These are phyloP conservation scores for Geococcyx californianus DNA, from an alignment of 2,113 vertebrate genomes.

Conservation along the genomic window DNA sequence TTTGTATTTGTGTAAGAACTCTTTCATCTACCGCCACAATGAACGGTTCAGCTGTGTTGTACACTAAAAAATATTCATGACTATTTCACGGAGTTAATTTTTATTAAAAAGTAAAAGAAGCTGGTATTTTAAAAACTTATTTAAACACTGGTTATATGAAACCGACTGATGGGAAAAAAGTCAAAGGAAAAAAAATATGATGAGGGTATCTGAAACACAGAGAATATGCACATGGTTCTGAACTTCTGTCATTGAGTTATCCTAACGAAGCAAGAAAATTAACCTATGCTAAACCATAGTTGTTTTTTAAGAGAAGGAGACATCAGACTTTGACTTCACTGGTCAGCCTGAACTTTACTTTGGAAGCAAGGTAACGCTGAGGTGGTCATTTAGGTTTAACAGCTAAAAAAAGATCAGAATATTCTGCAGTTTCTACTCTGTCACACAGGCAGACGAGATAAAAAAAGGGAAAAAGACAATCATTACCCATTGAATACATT, in stretches of 20 bases:
- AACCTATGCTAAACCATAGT: neutral
- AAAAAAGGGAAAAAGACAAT: neutral
- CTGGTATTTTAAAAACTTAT: neutral
- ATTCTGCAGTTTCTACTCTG: neutral
- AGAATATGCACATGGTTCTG: fast-evolving
- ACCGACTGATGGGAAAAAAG: neutral
- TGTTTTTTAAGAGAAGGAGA: neutral
- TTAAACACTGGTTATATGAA: neutral
- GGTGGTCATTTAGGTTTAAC: neutral
- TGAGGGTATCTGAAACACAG: neutral
- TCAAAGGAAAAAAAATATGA: neutral
- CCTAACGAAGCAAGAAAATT: neutral
- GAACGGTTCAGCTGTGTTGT: neutral
- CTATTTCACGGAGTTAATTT: neutral
- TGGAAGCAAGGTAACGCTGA: neutral
- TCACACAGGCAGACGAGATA: neutral
- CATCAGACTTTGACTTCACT: neutral
- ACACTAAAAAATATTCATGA: neutral
- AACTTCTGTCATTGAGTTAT: neutral
- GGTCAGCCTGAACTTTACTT: neutral
- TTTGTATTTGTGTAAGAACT: neutral
- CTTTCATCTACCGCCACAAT: neutral
- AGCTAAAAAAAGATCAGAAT: neutral
- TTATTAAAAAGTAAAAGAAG: neutral
- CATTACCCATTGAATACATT: neutral